These are phyloP conservation scores for Paracanthobrama guichenoti DNA, from an alignment of 2,113 vertebrate genomes.

Conservation along the genomic window DNA sequence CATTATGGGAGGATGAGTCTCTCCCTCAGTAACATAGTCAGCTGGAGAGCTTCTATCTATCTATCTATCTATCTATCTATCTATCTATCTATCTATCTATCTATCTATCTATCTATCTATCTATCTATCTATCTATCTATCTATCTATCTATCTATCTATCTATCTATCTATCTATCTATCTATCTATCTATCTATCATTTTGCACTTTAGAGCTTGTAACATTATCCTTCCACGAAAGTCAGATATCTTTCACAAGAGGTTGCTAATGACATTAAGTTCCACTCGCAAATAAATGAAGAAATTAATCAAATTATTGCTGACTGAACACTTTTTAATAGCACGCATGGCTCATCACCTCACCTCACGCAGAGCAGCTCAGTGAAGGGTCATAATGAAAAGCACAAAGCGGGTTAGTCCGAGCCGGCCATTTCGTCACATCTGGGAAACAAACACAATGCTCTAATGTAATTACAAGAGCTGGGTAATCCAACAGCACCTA, in stretches of 20 bases:
- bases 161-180: neutral
- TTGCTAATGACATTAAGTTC: conserved; percentile 65
- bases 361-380: conserved; percentile 30
- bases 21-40: conserved; percentile 18
- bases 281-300: conserved; percentile 68
- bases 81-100: no score
- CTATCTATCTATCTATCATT: neutral
- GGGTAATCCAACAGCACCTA: conserved; percentile 24
- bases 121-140: no score
- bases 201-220: neutral
- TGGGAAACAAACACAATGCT: conserved; percentile 22
- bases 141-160: neutral
- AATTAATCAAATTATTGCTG: conserved; percentile 67
- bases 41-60: neutral
- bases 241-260: conserved; percentile 49
- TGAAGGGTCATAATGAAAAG: conserved; percentile 29
- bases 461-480: conserved; percentile 11
- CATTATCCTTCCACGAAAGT: conserved; percentile 21
- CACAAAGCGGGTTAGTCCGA: conserved; percentile 1
- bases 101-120: no score
- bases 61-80: no score
- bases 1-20: neutral
- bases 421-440: neutral
- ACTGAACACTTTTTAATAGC: conserved; percentile 54
- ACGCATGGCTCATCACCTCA: conserved; percentile 16